These are phyloP conservation scores for Andrena chrysosceles DNA, from an alignment of 2,888 invertebrate genomes.

Conservation along the genomic window DNA sequence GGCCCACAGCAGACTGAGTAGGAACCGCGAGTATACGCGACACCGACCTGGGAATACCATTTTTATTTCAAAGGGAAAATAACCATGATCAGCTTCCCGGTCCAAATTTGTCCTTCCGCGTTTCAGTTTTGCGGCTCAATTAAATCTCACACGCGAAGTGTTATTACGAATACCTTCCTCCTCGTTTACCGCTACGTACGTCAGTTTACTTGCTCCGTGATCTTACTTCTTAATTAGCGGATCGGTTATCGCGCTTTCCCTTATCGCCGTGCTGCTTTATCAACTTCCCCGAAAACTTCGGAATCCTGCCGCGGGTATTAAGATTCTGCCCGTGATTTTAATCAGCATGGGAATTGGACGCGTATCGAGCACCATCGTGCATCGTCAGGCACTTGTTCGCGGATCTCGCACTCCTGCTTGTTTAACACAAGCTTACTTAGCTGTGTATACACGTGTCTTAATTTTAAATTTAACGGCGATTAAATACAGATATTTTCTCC, in stretches of 20 bases:
- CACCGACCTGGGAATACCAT: too few species aligned
- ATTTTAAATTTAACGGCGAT: slow-evolving; percentile 4
- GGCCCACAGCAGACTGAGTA: not conserved
- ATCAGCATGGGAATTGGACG: slow-evolving; percentile 1
- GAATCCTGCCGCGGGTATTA: not conserved
- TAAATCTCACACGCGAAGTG: slow-evolving; percentile 24
- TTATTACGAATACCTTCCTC: slow-evolving; percentile 23
- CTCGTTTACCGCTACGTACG: slow-evolving; percentile 30
- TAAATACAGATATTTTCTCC: slow-evolving; percentile 21
- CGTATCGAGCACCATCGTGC: not conserved
- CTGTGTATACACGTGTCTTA: not conserved
- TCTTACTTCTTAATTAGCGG: slow-evolving; percentile 5
- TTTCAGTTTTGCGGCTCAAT: slow-evolving; percentile 7
- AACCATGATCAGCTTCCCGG: too few species aligned
- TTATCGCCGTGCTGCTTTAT: slow-evolving; percentile 3
- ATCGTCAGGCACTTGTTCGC: not conserved
- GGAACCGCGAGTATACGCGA: not conserved
- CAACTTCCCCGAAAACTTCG: not conserved
- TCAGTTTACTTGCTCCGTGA: slow-evolving; percentile 15
- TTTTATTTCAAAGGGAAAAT: not conserved
- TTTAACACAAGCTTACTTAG: not conserved
- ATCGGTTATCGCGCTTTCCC: slow-evolving; percentile 9
- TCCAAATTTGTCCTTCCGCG: too few species aligned
- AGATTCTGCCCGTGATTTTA: slow-evolving; percentile 8
- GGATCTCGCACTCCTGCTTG: not conserved